Evolutionary conservation across 1,140 invertebrate species (phyloP).

Genomic region (Zaprionus davidi): DNA sequence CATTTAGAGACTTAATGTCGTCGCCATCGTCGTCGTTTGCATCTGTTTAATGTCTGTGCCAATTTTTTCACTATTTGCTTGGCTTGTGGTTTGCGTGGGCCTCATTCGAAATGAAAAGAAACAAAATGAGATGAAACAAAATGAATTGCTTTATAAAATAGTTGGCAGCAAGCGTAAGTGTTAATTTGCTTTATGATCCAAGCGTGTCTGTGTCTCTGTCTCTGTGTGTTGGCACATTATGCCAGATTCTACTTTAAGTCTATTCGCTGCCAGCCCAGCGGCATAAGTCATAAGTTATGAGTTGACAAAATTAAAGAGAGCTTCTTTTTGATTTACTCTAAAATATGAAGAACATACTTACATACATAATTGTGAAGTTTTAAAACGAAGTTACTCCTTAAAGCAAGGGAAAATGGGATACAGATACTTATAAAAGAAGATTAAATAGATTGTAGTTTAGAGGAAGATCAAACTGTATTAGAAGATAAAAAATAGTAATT

Average conservation of each 20-base stretch:
- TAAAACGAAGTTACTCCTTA: too few species aligned
- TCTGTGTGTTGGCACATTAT: slow-evolving; percentile 5
- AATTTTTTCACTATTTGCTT: slow-evolving; percentile 17
- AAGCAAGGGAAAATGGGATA: too few species aligned
- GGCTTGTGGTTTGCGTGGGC: slow-evolving; percentile 36
- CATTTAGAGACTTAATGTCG: slow-evolving; percentile 44
- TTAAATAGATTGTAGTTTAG: too few species aligned
- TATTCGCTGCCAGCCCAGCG: not conserved
- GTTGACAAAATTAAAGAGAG: not conserved
- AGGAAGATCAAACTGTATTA: too few species aligned
- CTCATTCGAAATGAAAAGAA: slow-evolving; percentile 9
- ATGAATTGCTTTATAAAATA: slow-evolving; percentile 30
- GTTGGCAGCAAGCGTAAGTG: slow-evolving; percentile 51
- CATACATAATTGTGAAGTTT: too few species aligned
- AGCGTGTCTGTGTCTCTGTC: slow-evolving; percentile 7
- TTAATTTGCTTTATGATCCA: slow-evolving; percentile 53
- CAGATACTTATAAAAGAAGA: too few species aligned
- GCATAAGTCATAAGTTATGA: not conserved
- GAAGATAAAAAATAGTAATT: too few species aligned
- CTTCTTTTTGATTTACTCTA: too few species aligned
- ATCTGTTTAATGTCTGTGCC: slow-evolving; percentile 47
- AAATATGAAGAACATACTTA: too few species aligned
- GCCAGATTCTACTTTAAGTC: not conserved
- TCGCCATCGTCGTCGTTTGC: slow-evolving; percentile 14
- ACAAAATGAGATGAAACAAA: slow-evolving; percentile 9